Evolutionary conservation across 1,140 invertebrate genomes (phyloP), one percentile per base, ranked within the genome.

Genomic region (Macrotrachela quadricornifera): DNA sequence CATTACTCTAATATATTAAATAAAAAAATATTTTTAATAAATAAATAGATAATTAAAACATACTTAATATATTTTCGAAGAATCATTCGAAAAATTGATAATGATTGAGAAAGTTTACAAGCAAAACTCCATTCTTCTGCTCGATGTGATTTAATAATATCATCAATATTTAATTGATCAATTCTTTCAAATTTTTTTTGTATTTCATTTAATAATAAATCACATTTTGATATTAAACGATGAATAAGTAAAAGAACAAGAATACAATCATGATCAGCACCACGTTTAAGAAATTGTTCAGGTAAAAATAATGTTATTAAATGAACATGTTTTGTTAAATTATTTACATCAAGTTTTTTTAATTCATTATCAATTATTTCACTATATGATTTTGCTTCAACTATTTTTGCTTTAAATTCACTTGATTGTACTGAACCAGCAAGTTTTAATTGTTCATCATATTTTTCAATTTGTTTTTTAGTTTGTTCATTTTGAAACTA

Each of bases 231-330:
- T 39, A 85, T 79, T 59, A 96, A 76, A 40, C 90, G 74, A 6
- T 88, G 85, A 52, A 96, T 77, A 16, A 95, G 72, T 3, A 96
- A 71, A 11, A 90, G 74, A 9, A 85, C 77, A 57, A 86, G 70
- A 40, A 96, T 79, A 9, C 86, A 86, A 74, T 97, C 91, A 66
- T 95, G 82, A 71, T 97, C 91, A 60, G 82, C 85, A 57, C 87
- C 87, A 46, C 83, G 74, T 54, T 74, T 77, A 73, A 88, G 80
- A 66, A 95, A 96, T 48, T 82, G 82, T 57, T 92, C 87, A 0
- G 90, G 86, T 79, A 96, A 83, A 59, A 87, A 96, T 0, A 83
- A 79, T 10, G 80, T 75, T 46, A 97, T 70, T 73, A 88, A 85
- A 54, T 78, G 76, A 1, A 90, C 81, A 60, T 94, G 82, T 50